Evolutionary conservation across 2,888 invertebrate genomes (phyloP), one percentile per base, ranked within the genome.

Genomic region (Drosophila picticornis): DNA sequence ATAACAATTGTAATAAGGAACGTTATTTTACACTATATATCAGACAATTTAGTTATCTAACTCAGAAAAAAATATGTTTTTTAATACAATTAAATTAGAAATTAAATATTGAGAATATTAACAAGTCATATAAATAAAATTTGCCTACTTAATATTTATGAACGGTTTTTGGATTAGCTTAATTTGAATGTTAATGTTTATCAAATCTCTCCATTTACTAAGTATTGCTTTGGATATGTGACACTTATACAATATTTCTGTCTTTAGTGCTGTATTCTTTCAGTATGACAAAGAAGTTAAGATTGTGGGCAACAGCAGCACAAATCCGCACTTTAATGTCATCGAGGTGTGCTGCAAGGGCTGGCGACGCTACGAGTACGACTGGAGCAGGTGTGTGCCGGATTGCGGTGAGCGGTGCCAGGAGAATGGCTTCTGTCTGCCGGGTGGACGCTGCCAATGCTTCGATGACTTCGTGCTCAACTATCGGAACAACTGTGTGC

Each of bases 341-440:
- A 95, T 96, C 83, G 94, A 95, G 72, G 94, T 95, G 22, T 97
- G 97, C 90, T 97, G 97, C 90, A 94, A 94, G 4, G 97, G 97
- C 36, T 97, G 95, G 93, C 94, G 94, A 63, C 94, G 95, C 4
- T 95, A 96, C 88, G 94, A 94, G n/a, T 95, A 96, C 92, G 95
- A 95, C 91, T 94, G 91, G 91, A 94, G 93, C 31, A 93, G 82
- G 50, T 94, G 94, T 83, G 90, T 90, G 11, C 94, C 94, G 4
- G 88, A 93, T 36, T 95, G 95, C 70, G 81, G 83, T 0, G 84
- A 88, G 1, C 80, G 81, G 10, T 92, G 92, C 57, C 85, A 65
- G 62, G 82, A 93, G 31, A 94, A 94, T 75, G 94, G 94, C 0
- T 93, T 93, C 50, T 95, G 95, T 69, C 10, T 93, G 22, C 94